A percentile compares a stretch with the other conserved stretches of the same genome.
Evolutionary conservation across 2,888 invertebrate genomes (phyloP).

Genomic region (Nomada lathburiana): DNA sequence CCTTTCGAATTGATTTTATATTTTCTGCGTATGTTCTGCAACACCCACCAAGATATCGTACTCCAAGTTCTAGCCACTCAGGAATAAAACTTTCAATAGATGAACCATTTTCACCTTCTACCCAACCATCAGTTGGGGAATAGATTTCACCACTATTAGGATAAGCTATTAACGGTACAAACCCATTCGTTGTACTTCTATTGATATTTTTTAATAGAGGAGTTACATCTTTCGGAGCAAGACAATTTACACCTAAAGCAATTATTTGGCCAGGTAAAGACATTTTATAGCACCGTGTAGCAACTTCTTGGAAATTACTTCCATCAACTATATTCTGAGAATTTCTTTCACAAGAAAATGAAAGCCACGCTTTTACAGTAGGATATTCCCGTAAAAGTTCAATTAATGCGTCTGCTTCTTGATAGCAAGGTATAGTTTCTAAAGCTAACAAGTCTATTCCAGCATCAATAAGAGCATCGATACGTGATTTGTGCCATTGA

Average conservation of each 20-base stretch:
- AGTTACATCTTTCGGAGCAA: conserved; percentile 88
- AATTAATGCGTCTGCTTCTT: conserved; percentile 93
- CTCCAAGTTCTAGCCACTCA: conserved; percentile 93
- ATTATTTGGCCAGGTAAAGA: conserved; percentile 89
- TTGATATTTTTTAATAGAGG: conserved; percentile 87
- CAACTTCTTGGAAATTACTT: conserved; percentile 91
- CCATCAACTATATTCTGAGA: conserved; percentile 90
- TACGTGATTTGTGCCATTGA: conserved; percentile 94
- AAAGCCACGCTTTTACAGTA: conserved; percentile 92
- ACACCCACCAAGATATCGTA: conserved; percentile 95
- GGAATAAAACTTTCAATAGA: conserved; percentile 90
- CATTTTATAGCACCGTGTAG: conserved; percentile 87
- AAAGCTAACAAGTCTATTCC: conserved; percentile 94
- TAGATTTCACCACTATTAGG: conserved; percentile 96
- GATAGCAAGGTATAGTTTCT: conserved; percentile 95
- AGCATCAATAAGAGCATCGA: conserved; percentile 91
- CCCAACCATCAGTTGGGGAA: conserved; percentile 87
- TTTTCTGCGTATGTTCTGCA: conserved; percentile 94
- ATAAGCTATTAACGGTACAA: conserved; percentile 93
- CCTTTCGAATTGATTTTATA: conserved; percentile 89
- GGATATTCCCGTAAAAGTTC: conserved; percentile 93
- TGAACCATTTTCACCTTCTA: conserved; percentile 87
- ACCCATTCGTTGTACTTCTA: conserved; percentile 83
- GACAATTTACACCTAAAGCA: conserved; percentile 96
- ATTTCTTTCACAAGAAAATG: conserved; percentile 92